Base-by-base conservation (phyloP, 1,140 invertebrate species). In the Macrocentrus cingulum region DNA sequence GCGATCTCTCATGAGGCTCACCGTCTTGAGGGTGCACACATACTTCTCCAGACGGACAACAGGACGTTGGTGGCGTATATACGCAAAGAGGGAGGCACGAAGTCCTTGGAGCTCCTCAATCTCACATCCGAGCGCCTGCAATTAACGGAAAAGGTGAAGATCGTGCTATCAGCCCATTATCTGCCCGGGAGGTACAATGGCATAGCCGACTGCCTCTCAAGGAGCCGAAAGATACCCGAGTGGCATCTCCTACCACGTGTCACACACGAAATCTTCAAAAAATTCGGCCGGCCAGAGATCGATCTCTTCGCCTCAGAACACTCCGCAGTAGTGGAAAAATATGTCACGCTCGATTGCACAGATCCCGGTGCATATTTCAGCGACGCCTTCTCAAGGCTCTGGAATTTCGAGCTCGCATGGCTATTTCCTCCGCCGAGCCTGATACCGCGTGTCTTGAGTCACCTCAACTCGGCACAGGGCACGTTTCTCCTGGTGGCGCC, bases 371-470 rank as follows among this genome's bases (percentile, higher is more conserved):
- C 68, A 7, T 41, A 44, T 3, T 65, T 59, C 50, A 61, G 68
- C 61, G 66, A 74, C 45, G 72, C 73, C 2, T 69, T 75, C 63
- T 69, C 66, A 46, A 60, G 13, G 18, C 22, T 16, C 19, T 71
- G 71, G 73, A 23, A 64, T 6, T 77, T 50, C 51, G 61, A 19
- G n/a, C 64, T 75, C 23, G 71, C 63, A 7, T 77, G 71, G 71
- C 56, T 75, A 1, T 77, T 76, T 36, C 72, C 74, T 5, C 72
- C 70, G 15, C 72, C 73, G 2, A 69, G 52, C 53, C 63, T 75
- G 6, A 68, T 77, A 5, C 69, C 72, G 1, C 61, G 61, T 52
- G 60, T 74, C 0, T 45, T 76, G n/a, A 41, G 16, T 0, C 72
- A 76, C 20, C 63, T 74, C n/a, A 74, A 74, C 59, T 44, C 25